Percentiles rank a stretch among this genome's conserved stretches.
phyloP scores from a whole-genome alignment of 2,797 vertebrate species.

The Enteromius viviparus region DNA sequence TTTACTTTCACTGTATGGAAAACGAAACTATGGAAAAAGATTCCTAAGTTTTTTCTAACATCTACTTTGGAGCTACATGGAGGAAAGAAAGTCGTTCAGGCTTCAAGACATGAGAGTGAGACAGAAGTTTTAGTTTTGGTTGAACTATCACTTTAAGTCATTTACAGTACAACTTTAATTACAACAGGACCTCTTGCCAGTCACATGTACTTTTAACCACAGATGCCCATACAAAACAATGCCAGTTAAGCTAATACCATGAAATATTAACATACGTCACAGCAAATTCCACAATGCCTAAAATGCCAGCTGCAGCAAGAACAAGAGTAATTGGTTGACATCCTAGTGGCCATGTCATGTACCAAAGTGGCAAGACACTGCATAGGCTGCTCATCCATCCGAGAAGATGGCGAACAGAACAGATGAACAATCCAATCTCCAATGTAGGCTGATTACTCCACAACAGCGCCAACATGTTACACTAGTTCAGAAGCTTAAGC shows the following conservation, averaged over 20 bases:
- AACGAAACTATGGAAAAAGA: neutral
- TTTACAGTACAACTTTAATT: conserved; percentile 1
- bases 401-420: neutral
- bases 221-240: neutral
- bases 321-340: neutral
- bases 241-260: neutral
- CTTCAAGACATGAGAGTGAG: conserved; percentile 1
- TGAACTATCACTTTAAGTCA: neutral
- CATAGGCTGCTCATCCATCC: neutral
- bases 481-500: neutral
- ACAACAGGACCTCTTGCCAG: neutral
- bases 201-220: conserved; percentile 2
- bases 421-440: conserved; percentile 11
- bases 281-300: conserved; percentile 8
- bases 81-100: neutral
- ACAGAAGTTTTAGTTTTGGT: neutral
- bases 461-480: neutral
- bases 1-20: conserved; percentile 16
- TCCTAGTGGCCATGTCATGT: neutral
- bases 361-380: neutral
- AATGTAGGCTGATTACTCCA: neutral
- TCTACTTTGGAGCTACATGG: neutral
- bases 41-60: neutral
- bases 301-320: neutral
- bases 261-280: neutral